A percentile compares a stretch with the other conserved stretches of the same genome.
Evolutionary conservation across 2,888 invertebrate genomes (phyloP).

Genomic region (Andrena marginata): DNA sequence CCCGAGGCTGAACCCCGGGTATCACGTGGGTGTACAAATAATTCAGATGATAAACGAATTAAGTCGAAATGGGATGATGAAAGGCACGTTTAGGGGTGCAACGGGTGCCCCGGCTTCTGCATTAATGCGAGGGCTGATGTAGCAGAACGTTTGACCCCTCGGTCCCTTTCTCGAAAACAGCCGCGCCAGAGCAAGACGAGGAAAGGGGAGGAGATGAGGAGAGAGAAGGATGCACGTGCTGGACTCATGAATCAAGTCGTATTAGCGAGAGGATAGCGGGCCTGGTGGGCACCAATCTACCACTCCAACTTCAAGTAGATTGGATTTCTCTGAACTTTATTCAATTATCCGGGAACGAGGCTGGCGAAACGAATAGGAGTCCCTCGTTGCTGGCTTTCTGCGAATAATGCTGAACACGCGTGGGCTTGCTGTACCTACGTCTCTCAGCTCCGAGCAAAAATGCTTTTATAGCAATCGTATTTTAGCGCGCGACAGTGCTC

Average conservation of each 20-base stretch:
- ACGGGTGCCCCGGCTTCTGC: constrained; percentile 64
- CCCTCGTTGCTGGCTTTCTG: constrained; percentile 23
- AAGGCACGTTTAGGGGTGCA: constrained; percentile 81
- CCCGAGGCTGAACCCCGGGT: constrained; percentile 36
- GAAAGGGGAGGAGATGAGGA: constrained; percentile 43
- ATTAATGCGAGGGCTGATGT: constrained; percentile 76
- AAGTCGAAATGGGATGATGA: constrained; percentile 83
- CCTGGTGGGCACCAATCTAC: constrained; percentile 81
- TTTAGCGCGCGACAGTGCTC: no score
- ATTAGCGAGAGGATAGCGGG: constrained; percentile 78
- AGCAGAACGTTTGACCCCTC: constrained; percentile 84
- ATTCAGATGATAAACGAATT: constrained; percentile 84
- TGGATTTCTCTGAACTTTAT: constrained; percentile 84
- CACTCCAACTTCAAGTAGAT: constrained; percentile 82
- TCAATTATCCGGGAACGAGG: constrained; percentile 82
- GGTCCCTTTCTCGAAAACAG: constrained; percentile 55
- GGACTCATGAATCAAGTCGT: constrained; percentile 85
- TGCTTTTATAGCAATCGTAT: no score
- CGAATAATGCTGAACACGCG: constrained; percentile 2
- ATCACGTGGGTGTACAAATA: constrained; percentile 79
- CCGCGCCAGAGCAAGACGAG: constrained; percentile 23
- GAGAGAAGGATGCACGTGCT: constrained; percentile 75
- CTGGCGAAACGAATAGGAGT: constrained; percentile 41
- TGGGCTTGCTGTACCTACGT: no score
- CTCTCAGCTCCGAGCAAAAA: no score